Evolutionary conservation across 2,888 invertebrate genomes (phyloP).

Genomic region (Epinotia nisella): DNA sequence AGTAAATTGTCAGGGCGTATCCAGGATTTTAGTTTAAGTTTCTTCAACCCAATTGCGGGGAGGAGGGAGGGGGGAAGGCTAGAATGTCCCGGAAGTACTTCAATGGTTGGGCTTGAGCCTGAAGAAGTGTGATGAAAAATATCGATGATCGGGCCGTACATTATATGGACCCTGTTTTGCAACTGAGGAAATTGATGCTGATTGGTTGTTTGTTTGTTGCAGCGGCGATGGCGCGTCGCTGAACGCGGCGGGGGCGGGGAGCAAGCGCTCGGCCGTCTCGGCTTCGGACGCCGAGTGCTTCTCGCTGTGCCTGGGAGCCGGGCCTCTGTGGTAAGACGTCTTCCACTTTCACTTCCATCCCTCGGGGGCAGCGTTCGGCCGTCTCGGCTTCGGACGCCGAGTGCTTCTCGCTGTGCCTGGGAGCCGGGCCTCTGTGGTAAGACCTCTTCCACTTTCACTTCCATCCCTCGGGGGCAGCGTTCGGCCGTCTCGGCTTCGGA

Average conservation of each 20-base stretch:
- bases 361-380: constrained; percentile 86
- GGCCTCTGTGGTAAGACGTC: constrained; percentile 99
- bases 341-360: too few species aligned
- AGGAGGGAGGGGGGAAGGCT: too few species aligned
- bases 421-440: constrained; percentile 99
- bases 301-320: constrained; percentile 97
- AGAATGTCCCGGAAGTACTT: too few species aligned
- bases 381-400: constrained; percentile 89
- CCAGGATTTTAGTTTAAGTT: too few species aligned
- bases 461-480: constrained; percentile 84
- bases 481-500: constrained; percentile 89
- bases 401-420: constrained; percentile 94
- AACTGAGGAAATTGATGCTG: too few species aligned
- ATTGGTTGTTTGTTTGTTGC: constrained; percentile 50
- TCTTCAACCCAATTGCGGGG: too few species aligned
- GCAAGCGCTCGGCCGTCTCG: constrained; percentile 88
- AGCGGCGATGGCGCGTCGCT: constrained; percentile 77
- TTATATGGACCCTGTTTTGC: too few species aligned
- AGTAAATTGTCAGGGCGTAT: too few species aligned
- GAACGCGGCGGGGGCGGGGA: constrained; percentile 79
- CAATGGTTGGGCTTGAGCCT: too few species aligned
- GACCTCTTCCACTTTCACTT: too few species aligned
- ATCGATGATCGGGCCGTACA: too few species aligned
- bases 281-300: constrained; percentile 89
- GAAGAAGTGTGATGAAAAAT: too few species aligned